Evolutionary conservation across 2,113 vertebrate genomes (phyloP), one percentile per base, ranked within the genome.

Genomic region (Podarcis cretensis): DNA sequence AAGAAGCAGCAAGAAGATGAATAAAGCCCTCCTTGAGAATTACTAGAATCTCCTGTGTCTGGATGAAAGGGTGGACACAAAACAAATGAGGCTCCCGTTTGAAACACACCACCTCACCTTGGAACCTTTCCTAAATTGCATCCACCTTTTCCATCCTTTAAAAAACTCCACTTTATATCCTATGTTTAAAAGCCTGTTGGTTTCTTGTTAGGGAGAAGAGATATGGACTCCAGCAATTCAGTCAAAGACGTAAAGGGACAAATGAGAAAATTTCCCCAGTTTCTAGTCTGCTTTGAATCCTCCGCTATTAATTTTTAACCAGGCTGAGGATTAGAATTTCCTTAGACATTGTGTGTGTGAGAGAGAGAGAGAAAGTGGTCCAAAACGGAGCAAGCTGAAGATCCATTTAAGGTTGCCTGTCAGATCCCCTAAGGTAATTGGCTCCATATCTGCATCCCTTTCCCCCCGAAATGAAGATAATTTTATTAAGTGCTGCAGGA

Each of bases 401-500:
- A 89, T 90, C 92, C 90, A 69, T 93, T 95, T 93, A 96, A 87
- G 91, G 90, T 93, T 87, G 89, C 90, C 92, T 93, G 91, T 92
- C 95, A 96, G 95, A 91, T 91, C 87, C 89, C 87, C 86, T 93
- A 85, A 94, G 80, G 89, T 93, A 96, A 95, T 90, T 92, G 88
- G 89, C 91, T 96, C 87, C 75, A 80, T 93, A 96, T 94, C 93
- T 95, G 96, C 90, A 90, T 94, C 92, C 95, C 91, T 80, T 89
- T 68, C 84, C 92, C 89, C 92, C 92, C 89, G 94, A 94, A 94
- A 89, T 92, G 91, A 94, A 92, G 95, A 96, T 94, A 91, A 93
- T 95, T 94, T 96, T 90, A 95, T 96, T 94, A 95, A 95, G 92
- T 90, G 93, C 91, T 89, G 78, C 79, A 91, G 86, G 84, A 93